phyloP scores from a whole-genome alignment of 35 echinoderm and acorn worm species.

The Chiridota heheva region DNA sequence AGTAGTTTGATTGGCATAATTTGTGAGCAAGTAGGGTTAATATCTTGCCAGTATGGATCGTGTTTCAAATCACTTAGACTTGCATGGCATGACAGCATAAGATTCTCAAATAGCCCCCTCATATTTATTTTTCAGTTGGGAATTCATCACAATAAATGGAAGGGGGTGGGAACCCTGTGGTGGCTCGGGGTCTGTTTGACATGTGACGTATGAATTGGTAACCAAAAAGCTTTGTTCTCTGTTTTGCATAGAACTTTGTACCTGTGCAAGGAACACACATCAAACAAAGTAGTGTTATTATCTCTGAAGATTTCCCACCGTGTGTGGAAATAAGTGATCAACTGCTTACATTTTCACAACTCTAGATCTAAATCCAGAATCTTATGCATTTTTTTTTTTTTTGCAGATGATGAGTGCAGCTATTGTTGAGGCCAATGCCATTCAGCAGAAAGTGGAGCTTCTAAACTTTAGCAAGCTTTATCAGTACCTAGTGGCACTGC shows the following conservation, averaged over 20 bases:
- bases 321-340: not conserved
- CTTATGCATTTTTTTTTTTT: not conserved
- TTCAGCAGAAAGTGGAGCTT: not conserved
- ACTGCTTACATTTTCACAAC: not conserved
- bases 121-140: too few species aligned
- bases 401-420: slow-evolving; percentile 36
- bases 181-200: too few species aligned
- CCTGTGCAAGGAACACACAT: not conserved
- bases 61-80: too few species aligned
- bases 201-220: too few species aligned
- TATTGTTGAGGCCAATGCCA: slow-evolving; percentile 5
- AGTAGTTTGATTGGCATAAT: too few species aligned
- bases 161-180: too few species aligned
- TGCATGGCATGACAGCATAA: too few species aligned
- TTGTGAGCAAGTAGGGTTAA: too few species aligned
- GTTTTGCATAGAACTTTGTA: not conserved
- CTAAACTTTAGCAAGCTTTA: slow-evolving; percentile 42
- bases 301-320: not conserved
- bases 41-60: too few species aligned
- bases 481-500: slow-evolving; percentile 40
- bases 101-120: too few species aligned
- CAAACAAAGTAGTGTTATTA: not conserved
- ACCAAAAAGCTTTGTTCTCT: not conserved
- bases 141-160: too few species aligned
- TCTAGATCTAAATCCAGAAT: not conserved